phyloP scores from a whole-genome alignment of 2,888 invertebrate genomes.

The Leuctra nigra region DNA sequence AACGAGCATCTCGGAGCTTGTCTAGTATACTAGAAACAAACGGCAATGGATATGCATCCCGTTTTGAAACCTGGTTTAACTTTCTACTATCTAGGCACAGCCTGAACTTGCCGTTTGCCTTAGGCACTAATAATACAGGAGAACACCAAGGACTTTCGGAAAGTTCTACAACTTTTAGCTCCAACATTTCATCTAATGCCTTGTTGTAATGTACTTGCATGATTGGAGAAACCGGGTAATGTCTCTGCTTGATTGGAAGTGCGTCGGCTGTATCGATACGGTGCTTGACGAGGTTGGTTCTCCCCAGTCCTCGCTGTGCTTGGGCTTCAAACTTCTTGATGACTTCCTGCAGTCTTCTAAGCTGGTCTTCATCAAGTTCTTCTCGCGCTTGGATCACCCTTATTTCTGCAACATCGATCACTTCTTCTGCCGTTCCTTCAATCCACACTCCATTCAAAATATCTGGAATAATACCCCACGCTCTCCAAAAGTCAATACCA shows the following conservation, averaged over 20 bases:
- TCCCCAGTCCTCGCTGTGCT: too few relatives aligned
- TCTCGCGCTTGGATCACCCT: too few relatives aligned
- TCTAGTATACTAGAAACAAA: conserved; percentile 33
- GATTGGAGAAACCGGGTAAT: conserved; percentile 27
- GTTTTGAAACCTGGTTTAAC: conserved; percentile 33
- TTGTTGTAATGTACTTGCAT: conserved; percentile 23
- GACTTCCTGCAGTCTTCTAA: too few relatives aligned
- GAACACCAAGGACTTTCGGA: conserved; percentile 32
- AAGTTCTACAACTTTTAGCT: conserved; percentile 35
- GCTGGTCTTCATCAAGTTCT: too few relatives aligned
- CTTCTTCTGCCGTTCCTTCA: too few relatives aligned
- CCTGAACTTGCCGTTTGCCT: conserved; percentile 31
- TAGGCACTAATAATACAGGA: conserved; percentile 33
- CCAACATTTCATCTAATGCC: conserved; percentile 35
- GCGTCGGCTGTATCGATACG: neutral
- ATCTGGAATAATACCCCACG: too few relatives aligned
- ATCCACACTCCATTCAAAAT: too few relatives aligned
- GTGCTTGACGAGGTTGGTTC: neutral
- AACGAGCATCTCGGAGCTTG: conserved; percentile 32
- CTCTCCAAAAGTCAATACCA: too few relatives aligned
- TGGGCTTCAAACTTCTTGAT: too few relatives aligned
- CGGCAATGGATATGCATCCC: conserved; percentile 35
- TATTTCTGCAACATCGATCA: too few relatives aligned
- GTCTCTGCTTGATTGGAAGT: conserved; percentile 27
- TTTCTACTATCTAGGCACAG: conserved; percentile 35